A percentile compares a stretch with the other conserved stretches of the same genome.
Evolutionary conservation across 1,140 invertebrate species (phyloP).

Genomic region (Dinothrombium tinctorium): DNA sequence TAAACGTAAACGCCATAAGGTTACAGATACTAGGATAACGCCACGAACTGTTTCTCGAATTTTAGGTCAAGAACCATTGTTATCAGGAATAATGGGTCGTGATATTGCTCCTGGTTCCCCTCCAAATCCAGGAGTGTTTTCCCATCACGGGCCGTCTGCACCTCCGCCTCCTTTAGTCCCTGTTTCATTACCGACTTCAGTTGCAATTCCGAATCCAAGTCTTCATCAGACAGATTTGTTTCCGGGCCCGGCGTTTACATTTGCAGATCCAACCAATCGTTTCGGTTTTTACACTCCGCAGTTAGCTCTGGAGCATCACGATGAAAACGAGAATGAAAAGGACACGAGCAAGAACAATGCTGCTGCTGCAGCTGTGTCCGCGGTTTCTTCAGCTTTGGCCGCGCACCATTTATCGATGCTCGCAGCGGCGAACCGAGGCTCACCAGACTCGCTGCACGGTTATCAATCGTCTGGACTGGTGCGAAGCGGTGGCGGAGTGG

Average conservation of each 20-base stretch:
- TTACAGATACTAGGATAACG: constrained; percentile 82
- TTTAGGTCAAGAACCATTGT: constrained; percentile 27
- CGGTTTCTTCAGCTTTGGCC: constrained; percentile 7
- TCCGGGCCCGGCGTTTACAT: constrained; percentile 30
- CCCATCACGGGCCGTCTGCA: background rate
- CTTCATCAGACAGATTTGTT: constrained; percentile 82
- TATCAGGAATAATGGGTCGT: background rate
- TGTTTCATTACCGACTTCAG: constrained; percentile 64
- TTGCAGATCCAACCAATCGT: constrained; percentile 19
- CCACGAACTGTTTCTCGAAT: constrained; percentile 66
- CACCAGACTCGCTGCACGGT: constrained; percentile 14
- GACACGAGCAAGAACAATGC: constrained; percentile 9
- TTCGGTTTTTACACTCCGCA: constrained; percentile 14
- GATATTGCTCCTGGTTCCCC: background rate
- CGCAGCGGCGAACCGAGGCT: constrained; percentile 13
- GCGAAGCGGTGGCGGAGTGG: background rate
- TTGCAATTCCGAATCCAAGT: constrained; percentile 84
- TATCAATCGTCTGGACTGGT: too few relatives aligned
- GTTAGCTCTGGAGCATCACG: constrained; percentile 21
- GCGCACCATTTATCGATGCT: constrained; percentile 10
- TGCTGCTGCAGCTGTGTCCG: constrained; percentile 5
- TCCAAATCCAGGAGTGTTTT: background rate
- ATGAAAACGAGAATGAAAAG: constrained; percentile 19
- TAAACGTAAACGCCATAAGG: constrained; percentile 78
- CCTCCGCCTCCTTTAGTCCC: constrained; percentile 50